phyloP scores from a whole-genome alignment of 2,113 vertebrate genomes.

The Gopherus flavomarginatus region DNA sequence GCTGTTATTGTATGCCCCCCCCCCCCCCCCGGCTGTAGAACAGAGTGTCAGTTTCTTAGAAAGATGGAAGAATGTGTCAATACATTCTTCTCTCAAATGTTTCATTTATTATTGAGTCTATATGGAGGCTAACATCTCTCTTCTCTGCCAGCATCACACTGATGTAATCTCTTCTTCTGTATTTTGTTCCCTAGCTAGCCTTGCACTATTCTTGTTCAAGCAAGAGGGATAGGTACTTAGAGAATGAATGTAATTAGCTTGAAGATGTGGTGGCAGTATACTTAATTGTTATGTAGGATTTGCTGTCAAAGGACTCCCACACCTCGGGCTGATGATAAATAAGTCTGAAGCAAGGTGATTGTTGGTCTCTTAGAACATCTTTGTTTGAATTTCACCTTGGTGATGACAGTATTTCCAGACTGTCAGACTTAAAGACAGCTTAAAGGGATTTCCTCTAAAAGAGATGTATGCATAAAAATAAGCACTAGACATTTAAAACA shows the following conservation, averaged over 20 bases:
- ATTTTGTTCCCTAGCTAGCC: slow-evolving; percentile 62
- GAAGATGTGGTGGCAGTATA: slow-evolving; percentile 63
- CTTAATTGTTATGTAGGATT: slow-evolving; percentile 40
- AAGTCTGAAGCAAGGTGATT: not conserved
- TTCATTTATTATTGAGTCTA: slow-evolving; percentile 78
- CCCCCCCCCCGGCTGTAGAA: slow-evolving; percentile 43
- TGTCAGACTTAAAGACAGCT: not conserved
- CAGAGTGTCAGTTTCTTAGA: slow-evolving; percentile 73
- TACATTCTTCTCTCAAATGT: slow-evolving; percentile 79
- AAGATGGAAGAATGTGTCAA: slow-evolving; percentile 73
- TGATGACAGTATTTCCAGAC: not conserved
- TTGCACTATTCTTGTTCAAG: slow-evolving; percentile 64
- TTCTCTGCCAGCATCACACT: slow-evolving; percentile 59
- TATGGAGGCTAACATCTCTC: slow-evolving; percentile 74
- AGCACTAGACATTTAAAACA: not conserved
- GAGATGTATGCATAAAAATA: not conserved
- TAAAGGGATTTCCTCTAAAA: not conserved
- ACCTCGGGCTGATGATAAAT: slow-evolving; percentile 39
- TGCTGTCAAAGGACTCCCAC: slow-evolving; percentile 39
- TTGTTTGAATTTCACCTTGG: slow-evolving; percentile 27
- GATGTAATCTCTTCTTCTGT: slow-evolving; percentile 51
- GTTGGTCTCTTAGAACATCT: not conserved
- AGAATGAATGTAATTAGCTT: slow-evolving; percentile 75
- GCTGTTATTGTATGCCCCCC: slow-evolving; percentile 64
- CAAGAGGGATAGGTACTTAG: slow-evolving; percentile 49